A percentile compares a stretch with the other conserved stretches of the same genome.
Evolutionary conservation across 2,888 invertebrate species (phyloP).

Genomic region (Drosophila borealis): DNA sequence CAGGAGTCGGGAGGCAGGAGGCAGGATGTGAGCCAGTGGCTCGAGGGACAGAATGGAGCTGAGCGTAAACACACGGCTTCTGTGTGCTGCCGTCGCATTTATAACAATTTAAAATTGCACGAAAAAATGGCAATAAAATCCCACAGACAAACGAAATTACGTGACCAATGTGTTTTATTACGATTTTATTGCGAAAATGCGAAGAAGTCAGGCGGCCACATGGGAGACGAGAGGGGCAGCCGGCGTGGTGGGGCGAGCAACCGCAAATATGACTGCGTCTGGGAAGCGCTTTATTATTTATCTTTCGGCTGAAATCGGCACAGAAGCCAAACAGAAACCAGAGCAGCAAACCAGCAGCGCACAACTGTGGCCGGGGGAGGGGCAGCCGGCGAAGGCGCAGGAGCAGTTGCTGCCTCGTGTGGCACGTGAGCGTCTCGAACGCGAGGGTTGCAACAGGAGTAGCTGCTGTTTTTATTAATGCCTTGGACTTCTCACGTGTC

Average conservation of each 20-base stretch:
- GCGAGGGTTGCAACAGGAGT: conserved; percentile 68
- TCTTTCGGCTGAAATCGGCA: conserved; percentile 76
- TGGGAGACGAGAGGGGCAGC: neutral
- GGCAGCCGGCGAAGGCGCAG: conserved; percentile 7
- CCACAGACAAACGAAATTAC: conserved; percentile 85
- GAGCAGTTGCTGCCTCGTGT: conserved; percentile 39
- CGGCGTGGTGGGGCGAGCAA: conserved; percentile 30
- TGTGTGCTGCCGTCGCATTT: conserved; percentile 74
- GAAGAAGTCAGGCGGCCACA: conserved; percentile 65
- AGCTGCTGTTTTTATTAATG: conserved; percentile 60
- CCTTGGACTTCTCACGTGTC: conserved; percentile 65
- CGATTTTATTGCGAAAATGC: conserved; percentile 83
- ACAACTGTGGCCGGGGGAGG: neutral
- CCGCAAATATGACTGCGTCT: conserved; percentile 78
- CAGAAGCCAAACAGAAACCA: conserved; percentile 66
- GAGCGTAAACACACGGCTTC: conserved; percentile 61
- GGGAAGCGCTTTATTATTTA: conserved; percentile 75
- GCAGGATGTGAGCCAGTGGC: neutral
- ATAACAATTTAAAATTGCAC: conserved; percentile 83
- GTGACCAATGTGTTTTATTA: conserved; percentile 85
- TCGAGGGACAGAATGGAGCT: conserved; percentile 12
- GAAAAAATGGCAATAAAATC: conserved; percentile 84
- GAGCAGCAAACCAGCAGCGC: conserved; percentile 9
- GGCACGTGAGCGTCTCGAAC: conserved; percentile 68
- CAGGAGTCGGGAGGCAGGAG: neutral